These are phyloP conservation scores for Cheilinus undulatus DNA, from an alignment of 2,113 vertebrate genomes.

Conservation along the genomic window DNA sequence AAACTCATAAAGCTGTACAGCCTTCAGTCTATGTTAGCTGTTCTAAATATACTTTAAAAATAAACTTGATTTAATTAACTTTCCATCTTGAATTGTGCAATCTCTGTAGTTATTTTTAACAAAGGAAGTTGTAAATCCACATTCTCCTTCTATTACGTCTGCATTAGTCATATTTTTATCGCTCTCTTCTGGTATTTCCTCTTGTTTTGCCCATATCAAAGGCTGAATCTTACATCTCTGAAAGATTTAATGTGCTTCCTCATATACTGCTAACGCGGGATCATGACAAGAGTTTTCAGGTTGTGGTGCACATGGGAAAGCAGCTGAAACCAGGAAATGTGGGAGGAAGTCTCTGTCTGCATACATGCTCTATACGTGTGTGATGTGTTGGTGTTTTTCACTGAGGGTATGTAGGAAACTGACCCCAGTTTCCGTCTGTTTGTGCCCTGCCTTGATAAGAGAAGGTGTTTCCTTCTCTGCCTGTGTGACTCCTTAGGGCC, in stretches of 20 bases:
- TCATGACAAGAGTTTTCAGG: not conserved
- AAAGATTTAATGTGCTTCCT: conserved; percentile 1
- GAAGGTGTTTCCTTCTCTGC: conserved; percentile 79
- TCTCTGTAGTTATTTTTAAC: no score
- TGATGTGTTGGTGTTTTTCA: conserved; percentile 12
- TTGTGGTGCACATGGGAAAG: not conserved
- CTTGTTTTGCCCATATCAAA: not conserved
- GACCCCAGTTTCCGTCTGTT: conserved; percentile 59
- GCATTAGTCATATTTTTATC: not conserved
- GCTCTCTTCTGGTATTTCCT: not conserved
- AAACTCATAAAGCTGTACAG: no score
- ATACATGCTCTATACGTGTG: not conserved
- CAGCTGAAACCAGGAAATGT: not conserved
- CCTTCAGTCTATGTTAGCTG: no score
- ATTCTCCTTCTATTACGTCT: not conserved
- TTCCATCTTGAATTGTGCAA: no score
- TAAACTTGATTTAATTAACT: no score
- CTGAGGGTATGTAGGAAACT: conserved; percentile 62
- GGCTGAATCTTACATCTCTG: not conserved
- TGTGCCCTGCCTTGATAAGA: conserved; percentile 79
- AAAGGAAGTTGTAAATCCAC: no score
- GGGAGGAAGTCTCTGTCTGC: conserved; percentile 27
- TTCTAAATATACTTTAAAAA: no score
- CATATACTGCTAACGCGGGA: not conserved
- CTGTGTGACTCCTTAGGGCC: conserved; percentile 44